phyloP scores from a whole-genome alignment of 2,797 vertebrate species.

The Simalia tracyae region DNA sequence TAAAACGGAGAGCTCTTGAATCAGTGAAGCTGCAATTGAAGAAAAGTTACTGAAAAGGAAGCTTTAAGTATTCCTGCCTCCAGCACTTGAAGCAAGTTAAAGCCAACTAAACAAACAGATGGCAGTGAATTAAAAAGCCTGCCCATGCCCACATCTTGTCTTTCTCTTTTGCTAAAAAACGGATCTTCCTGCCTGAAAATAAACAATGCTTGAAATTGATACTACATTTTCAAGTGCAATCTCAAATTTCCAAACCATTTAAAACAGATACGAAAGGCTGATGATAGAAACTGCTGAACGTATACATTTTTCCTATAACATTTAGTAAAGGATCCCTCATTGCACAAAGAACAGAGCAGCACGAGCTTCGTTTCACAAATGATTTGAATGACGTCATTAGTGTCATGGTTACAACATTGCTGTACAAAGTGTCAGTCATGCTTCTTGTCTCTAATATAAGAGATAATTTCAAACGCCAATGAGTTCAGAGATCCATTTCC shows the following conservation, averaged over 20 bases:
- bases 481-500: not conserved
- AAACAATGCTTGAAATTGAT: not conserved
- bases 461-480: slow-evolving; percentile 38
- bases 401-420: slow-evolving; percentile 67
- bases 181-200: not conserved
- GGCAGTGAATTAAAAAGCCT: not conserved
- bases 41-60: not conserved
- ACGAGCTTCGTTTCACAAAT: slow-evolving; percentile 58
- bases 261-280: not conserved
- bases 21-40: not conserved
- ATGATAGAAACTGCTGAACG: not conserved
- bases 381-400: slow-evolving; percentile 66
- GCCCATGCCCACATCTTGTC: not conserved
- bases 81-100: not conserved
- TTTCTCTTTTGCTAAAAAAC: not conserved
- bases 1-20: not conserved
- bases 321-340: slow-evolving; percentile 27
- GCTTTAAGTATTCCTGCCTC: not conserved
- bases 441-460: slow-evolving; percentile 38
- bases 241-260: not conserved
- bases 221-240: not conserved
- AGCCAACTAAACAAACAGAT: not conserved
- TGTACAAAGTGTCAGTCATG: slow-evolving; percentile 50
- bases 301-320: not conserved
- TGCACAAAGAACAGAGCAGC: slow-evolving; percentile 26